A percentile compares a stretch with the other conserved stretches of the same genome.
phyloP scores from a whole-genome alignment of 2,888 invertebrate genomes.

The Sthenelais limicola region DNA sequence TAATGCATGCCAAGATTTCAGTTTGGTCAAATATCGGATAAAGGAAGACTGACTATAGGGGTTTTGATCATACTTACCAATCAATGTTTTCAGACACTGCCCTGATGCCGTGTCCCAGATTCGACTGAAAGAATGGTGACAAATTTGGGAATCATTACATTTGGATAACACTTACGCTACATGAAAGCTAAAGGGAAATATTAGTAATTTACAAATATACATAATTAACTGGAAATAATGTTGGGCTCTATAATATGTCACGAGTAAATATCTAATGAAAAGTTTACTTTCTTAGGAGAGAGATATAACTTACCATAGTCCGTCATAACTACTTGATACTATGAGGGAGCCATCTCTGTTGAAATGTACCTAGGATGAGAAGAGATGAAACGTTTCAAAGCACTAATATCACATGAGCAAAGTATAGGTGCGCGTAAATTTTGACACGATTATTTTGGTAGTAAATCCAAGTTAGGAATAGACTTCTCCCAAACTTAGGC shows the following conservation, averaged over 20 bases:
- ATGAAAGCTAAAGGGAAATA: neutral
- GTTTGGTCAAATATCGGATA: too few relatives aligned
- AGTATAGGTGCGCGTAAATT: too few relatives aligned
- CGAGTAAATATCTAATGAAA: too few relatives aligned
- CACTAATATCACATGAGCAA: too few relatives aligned
- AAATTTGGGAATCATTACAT: neutral
- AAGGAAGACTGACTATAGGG: too few relatives aligned
- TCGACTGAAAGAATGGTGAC: conserved; percentile 79
- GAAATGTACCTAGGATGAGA: conserved; percentile 81
- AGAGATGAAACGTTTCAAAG: neutral
- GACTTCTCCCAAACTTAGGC: too few relatives aligned
- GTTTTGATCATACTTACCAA: conserved; percentile 74
- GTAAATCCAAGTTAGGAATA: too few relatives aligned
- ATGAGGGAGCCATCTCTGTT: conserved; percentile 98
- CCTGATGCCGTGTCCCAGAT: conserved; percentile 99
- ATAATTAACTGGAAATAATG: too few relatives aligned
- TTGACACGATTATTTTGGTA: too few relatives aligned
- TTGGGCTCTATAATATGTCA: too few relatives aligned
- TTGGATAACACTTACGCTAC: neutral
- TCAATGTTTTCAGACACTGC: conserved; percentile 98
- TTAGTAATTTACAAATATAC: neutral
- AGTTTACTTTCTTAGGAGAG: too few relatives aligned
- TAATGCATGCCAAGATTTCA: too few relatives aligned
- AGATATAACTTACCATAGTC: conserved; percentile 87
- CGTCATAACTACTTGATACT: conserved; percentile 99